Conservation (phyloP, 2,113 vertebrate genomes). For the Gallinago jamesoni region DNA sequence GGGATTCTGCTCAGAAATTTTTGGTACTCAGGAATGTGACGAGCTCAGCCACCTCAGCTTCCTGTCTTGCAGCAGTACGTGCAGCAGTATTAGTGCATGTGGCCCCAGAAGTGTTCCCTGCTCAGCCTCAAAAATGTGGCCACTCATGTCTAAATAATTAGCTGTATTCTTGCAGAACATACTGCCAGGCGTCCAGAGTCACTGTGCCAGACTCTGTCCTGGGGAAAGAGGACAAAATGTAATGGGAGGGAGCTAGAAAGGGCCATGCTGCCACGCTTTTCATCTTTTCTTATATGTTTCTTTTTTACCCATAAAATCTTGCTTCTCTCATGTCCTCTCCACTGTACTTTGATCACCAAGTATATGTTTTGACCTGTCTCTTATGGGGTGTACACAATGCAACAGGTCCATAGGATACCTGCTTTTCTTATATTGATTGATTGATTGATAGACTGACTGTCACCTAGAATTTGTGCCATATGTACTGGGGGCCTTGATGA, state of each 20-base stretch:
- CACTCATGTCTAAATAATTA: slow-evolving; percentile 23
- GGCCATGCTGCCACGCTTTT: background rate
- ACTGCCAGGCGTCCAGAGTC: background rate
- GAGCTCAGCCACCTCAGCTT: slow-evolving; percentile 63
- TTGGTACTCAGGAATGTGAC: slow-evolving; percentile 50
- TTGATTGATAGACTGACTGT: background rate
- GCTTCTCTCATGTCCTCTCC: background rate
- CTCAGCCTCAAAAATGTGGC: slow-evolving; percentile 38
- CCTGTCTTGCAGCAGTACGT: slow-evolving; percentile 33
- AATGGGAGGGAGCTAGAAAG: background rate
- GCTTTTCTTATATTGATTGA: background rate
- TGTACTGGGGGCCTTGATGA: background rate
- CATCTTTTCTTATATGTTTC: background rate
- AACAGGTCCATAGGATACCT: background rate
- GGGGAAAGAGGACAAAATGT: background rate
- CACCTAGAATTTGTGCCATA: background rate
- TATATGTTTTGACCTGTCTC: accelerated
- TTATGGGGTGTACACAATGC: background rate
- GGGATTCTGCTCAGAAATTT: background rate
- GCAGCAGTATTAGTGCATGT: background rate
- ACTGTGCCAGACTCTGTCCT: slow-evolving; percentile 3
- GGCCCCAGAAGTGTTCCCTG: slow-evolving; percentile 29
- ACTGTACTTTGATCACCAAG: background rate
- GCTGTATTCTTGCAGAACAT: slow-evolving; percentile 10
- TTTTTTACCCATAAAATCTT: background rate